Evolutionary conservation across 1,140 invertebrate species (phyloP).

Genomic region (Leptoteleia sp.): DNA sequence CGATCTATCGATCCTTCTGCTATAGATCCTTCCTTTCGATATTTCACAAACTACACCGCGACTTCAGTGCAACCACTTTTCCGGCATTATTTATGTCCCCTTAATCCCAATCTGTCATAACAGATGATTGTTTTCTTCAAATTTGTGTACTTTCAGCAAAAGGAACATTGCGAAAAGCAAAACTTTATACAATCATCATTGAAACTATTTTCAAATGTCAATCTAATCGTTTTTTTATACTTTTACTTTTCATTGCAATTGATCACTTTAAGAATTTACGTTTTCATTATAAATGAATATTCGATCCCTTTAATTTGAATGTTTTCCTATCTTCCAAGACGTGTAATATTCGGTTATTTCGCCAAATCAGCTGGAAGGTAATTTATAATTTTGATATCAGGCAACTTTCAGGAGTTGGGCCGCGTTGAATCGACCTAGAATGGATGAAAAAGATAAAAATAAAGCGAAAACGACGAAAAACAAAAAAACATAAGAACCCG

Average conservation of each 20-base stretch:
- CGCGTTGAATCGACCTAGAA: constrained; percentile 51
- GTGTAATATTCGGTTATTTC: neutral
- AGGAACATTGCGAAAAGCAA: too few relatives aligned
- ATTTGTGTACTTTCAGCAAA: too few relatives aligned
- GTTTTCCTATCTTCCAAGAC: neutral
- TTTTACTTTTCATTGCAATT: neutral
- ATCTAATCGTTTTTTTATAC: too few relatives aligned
- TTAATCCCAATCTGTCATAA: constrained; percentile 36
- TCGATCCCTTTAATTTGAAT: too few relatives aligned
- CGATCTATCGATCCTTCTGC: constrained; percentile 74
- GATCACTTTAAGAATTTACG: too few relatives aligned
- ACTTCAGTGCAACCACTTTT: constrained; percentile 35
- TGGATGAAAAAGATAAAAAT: too few relatives aligned
- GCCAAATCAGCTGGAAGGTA: neutral
- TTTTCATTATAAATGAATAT: too few relatives aligned
- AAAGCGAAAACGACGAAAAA: too few relatives aligned
- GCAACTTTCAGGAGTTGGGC: constrained; percentile 16
- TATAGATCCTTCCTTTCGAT: constrained; percentile 73
- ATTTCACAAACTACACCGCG: constrained; percentile 55
- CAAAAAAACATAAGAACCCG: constrained; percentile 55
- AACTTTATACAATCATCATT: too few relatives aligned
- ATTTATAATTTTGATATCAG: constrained; percentile 52
- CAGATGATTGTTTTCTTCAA: constrained; percentile 3
- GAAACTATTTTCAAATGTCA: too few relatives aligned
- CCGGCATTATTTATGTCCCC: constrained; percentile 25